Percentiles rank a stretch among this genome's conserved stretches.
Conservation (phyloP, 2,888 invertebrate genomes). For the Nemurella pictetii region DNA sequence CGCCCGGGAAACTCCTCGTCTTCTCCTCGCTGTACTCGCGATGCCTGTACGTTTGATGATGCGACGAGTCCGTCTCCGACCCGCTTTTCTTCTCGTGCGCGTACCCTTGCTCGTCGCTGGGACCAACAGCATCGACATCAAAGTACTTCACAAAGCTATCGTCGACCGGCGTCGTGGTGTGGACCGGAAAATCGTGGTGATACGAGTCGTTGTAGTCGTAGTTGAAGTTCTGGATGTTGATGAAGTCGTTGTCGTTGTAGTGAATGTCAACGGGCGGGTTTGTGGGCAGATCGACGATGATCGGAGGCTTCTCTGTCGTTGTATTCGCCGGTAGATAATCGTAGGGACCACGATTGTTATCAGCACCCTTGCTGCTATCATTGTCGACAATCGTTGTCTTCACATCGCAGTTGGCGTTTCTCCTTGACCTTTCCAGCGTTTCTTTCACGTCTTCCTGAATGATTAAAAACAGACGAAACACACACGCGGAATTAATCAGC, state of each 20-base stretch:
- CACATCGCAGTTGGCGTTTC: constrained; percentile 24
- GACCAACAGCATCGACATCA: neutral
- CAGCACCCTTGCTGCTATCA: neutral
- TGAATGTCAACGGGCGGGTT: neutral
- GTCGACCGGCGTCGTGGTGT: neutral
- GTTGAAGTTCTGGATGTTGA: constrained; percentile 12
- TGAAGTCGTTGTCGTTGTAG: constrained; percentile 3
- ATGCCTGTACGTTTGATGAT: constrained; percentile 36
- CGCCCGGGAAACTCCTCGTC: constrained; percentile 1
- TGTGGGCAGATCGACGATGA: neutral
- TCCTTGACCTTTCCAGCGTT: neutral
- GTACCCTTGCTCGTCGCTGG: constrained; percentile 10
- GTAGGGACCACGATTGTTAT: neutral
- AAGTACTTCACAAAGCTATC: neutral
- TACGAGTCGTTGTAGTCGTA: neutral
- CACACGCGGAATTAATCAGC: neutral
- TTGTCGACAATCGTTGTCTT: neutral
- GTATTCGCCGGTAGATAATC: neutral
- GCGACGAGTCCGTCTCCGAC: constrained; percentile 23
- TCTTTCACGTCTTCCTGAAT: constrained; percentile 26
- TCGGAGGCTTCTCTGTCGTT: neutral
- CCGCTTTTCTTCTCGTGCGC: constrained; percentile 3
- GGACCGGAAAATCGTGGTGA: neutral
- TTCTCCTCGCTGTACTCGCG: constrained; percentile 32
- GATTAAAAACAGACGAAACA: neutral